Evolutionary conservation across 2,888 invertebrate genomes (phyloP), one percentile per base, ranked within the genome.

Genomic region (Drosophila longiperda): DNA sequence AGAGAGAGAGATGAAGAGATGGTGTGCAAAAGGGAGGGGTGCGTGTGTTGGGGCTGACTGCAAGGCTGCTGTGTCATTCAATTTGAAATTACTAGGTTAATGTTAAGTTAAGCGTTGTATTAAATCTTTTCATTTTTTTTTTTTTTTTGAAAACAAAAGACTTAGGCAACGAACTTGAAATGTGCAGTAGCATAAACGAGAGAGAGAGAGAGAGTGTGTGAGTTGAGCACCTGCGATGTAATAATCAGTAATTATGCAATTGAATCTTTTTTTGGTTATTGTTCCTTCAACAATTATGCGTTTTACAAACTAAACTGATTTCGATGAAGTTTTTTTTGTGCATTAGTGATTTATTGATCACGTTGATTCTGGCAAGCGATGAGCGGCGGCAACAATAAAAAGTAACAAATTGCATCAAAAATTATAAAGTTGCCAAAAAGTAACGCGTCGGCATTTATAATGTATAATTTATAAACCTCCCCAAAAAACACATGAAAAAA

Each of bases 401-500:
- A 74, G 53, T 58, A 57, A 78, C 65, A 78, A 78, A 73, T 66
- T 80, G 60, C 66, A 23, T 33, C 58, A 23, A 81, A 81, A 81
- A 78, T 80, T 78, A 80, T 80, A 71, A 80, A 81, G 60, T 78
- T 68, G 75, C 74, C 78, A 74, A 67, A 78, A 78, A 64, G 67
- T 82, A 88, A 86, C 88, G 88, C 87, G 85, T 79, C 83, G 82
- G 82, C 85, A 85, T 83, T 84, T 85, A 83, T 87, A 83, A 83
- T 87, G 78, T 80, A 78, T 78, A 80, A 80, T 80, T 78, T 78
- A 68, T 64, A 76, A 72, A 72, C 62, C 72, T 66, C 62, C 65
- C 72, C 50, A 61, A 57, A 36, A 58, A 60, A 40, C 42, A 17
- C 1, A 20, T 15, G 12, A 2, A 26, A 52, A 49, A 23, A 49